Evolutionary conservation across 2,797 vertebrate genomes (phyloP).

Genomic region (Melanotaenia trifasciata): DNA sequence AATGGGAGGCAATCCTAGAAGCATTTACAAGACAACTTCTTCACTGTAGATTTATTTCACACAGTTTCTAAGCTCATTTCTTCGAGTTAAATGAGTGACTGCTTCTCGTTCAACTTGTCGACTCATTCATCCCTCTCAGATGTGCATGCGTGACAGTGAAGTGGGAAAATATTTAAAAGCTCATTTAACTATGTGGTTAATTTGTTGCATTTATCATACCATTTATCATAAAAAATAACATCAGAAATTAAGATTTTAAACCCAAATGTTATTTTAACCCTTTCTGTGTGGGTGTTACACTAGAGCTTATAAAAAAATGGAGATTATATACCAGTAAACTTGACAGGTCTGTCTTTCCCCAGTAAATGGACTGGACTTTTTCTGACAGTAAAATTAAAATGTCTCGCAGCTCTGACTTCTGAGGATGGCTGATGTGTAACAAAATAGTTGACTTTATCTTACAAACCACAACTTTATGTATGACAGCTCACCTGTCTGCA

Average conservation of each 20-base stretch:
- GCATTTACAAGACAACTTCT: too few species aligned
- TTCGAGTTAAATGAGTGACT: too few species aligned
- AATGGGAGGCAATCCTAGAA: too few species aligned
- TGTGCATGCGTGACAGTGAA: background rate
- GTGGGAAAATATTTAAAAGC: background rate
- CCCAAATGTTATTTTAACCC: too few species aligned
- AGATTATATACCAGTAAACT: background rate
- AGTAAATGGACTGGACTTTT: background rate
- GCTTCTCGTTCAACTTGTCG: background rate
- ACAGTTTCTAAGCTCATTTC: background rate
- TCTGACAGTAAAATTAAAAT: background rate
- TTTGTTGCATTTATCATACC: too few species aligned
- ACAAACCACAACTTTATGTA: background rate
- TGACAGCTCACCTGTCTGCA: background rate
- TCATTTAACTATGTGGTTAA: background rate
- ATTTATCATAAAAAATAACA: too few species aligned
- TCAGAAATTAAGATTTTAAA: too few species aligned
- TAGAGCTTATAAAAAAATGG: too few species aligned
- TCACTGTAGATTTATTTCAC: background rate
- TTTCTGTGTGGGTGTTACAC: too few species aligned
- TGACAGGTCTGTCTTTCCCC: background rate
- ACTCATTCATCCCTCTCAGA: background rate
- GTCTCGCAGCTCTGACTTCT: too few species aligned
- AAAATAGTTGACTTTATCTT: background rate
- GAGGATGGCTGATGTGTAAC: too few species aligned